Percentiles rank a stretch among this genome's conserved stretches.
Conservation (phyloP, 2,888 invertebrate genomes). For the Lepetodrilus schrolli region DNA sequence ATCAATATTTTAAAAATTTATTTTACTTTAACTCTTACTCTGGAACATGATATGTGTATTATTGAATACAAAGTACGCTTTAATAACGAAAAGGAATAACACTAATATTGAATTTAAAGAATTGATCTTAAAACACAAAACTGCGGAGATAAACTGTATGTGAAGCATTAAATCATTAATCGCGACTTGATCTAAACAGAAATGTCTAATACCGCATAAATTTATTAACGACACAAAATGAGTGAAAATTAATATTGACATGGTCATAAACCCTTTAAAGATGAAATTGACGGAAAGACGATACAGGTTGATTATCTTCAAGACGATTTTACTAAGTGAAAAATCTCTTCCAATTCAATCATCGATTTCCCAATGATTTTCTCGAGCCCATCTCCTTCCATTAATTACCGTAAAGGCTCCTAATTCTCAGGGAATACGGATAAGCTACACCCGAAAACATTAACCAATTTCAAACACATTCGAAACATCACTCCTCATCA, state of each 20-base stretch:
- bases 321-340: conserved; percentile 15
- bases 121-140: not conserved
- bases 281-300: not conserved
- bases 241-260: conserved; percentile 2
- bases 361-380: conserved; percentile 22
- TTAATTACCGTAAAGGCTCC: conserved; percentile 13
- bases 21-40: no score
- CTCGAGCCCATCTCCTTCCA: conserved; percentile 8
- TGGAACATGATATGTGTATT: no score
- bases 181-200: no score
- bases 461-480: conserved; percentile 20
- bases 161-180: no score
- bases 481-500: conserved; percentile 7
- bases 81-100: no score
- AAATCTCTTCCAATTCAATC: conserved; percentile 20
- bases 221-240: no score
- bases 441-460: conserved; percentile 13
- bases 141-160: no score
- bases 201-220: no score
- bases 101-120: no score
- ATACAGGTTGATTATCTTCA: not conserved
- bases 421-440: conserved; percentile 17
- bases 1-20: no score
- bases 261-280: not conserved
- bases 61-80: no score